Percentiles rank a stretch among this genome's conserved stretches.
Conservation (phyloP, 2,113 vertebrate genomes). For the Semnornis frantzii region DNA sequence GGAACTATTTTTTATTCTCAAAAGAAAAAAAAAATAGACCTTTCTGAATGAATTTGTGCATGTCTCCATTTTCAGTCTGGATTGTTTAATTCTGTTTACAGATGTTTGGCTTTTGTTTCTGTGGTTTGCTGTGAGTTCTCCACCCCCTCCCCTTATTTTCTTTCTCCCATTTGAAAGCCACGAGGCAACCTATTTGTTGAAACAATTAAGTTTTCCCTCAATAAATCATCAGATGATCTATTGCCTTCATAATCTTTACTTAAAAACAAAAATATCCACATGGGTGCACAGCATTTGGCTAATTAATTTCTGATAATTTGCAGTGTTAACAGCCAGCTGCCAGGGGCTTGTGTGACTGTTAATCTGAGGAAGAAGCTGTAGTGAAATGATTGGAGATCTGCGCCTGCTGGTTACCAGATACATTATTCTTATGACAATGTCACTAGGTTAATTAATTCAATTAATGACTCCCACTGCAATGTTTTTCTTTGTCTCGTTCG, state of each 20-base stretch:
- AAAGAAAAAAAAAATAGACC: background rate
- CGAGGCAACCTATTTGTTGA: background rate
- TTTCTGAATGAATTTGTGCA: background rate
- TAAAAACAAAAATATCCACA: conserved; percentile 52
- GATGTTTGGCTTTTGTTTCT: conserved; percentile 19
- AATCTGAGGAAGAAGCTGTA: conserved; percentile 44
- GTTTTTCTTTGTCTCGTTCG: conserved; percentile 62
- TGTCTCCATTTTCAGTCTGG: background rate
- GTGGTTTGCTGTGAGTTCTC: background rate
- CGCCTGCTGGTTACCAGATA: conserved; percentile 70
- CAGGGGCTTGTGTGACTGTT: conserved; percentile 19
- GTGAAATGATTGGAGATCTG: conserved; percentile 51
- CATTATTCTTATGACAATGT: conserved; percentile 68
- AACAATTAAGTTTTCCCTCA: background rate
- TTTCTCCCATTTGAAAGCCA: background rate
- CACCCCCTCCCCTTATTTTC: background rate
- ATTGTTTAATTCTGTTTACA: conserved; percentile 43
- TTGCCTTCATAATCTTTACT: conserved; percentile 53
- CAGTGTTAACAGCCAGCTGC: conserved; percentile 47
- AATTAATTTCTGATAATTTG: conserved; percentile 70
- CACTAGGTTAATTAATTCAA: conserved; percentile 73
- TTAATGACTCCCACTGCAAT: conserved; percentile 58
- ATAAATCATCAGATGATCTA: conserved; percentile 29
- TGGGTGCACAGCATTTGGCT: conserved; percentile 52
- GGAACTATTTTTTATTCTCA: background rate